These are phyloP conservation scores for Cyprichromis sp. DNA, from an alignment of 2,113 vertebrate genomes.

Conservation along the genomic window DNA sequence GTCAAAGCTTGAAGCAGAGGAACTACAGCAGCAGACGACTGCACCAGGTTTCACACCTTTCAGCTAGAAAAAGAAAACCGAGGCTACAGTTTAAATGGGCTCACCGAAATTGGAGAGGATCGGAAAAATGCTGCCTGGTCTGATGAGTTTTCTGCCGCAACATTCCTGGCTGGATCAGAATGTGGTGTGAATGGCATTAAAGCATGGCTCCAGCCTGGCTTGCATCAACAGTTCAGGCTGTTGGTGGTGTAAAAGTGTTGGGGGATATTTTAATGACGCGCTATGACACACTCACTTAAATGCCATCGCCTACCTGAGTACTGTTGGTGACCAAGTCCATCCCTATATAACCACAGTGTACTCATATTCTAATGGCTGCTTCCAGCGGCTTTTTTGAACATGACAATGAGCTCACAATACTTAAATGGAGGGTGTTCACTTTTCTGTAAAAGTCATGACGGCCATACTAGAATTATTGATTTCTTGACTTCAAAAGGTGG, in stretches of 20 bases:
- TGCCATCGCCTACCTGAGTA: not conserved
- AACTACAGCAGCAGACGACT: not conserved
- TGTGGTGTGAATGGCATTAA: fast-evolving
- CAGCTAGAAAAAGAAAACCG: not conserved
- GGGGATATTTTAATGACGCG: not conserved
- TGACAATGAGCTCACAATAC: not conserved
- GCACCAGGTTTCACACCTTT: fast-evolving
- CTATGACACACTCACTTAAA: not conserved
- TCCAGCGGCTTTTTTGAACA: fast-evolving
- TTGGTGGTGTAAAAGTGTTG: not conserved
- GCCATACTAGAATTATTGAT: not conserved
- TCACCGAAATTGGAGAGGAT: not conserved
- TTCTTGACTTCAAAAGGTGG: not conserved
- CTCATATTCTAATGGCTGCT: not conserved
- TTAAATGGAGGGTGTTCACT: not conserved
- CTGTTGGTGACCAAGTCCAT: not conserved
- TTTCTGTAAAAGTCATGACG: not conserved
- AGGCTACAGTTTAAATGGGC: not conserved
- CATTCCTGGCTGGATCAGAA: not conserved
- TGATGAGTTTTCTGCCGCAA: not conserved
- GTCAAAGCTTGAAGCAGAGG: not conserved
- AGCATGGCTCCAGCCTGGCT: not conserved
- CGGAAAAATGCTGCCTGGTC: not conserved
- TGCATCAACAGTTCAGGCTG: not conserved
- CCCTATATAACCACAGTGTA: not conserved